Evolutionary conservation across 2,888 invertebrate species (phyloP).

Genomic region (Steinernema hermaphroditum): DNA sequence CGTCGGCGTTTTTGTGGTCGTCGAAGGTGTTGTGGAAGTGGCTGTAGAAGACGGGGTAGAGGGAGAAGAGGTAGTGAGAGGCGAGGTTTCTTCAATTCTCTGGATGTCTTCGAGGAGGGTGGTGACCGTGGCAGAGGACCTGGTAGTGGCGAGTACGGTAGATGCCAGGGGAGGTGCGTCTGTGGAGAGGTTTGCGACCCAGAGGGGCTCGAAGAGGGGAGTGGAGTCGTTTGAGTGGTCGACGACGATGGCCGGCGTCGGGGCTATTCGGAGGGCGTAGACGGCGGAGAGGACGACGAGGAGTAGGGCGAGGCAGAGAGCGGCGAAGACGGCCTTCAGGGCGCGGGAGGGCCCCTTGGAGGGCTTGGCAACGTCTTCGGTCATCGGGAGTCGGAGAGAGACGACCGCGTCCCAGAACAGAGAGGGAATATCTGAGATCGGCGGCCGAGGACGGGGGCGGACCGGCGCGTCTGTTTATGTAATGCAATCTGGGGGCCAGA

Average conservation of each 20-base stretch:
- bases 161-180: not conserved
- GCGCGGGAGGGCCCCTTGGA: not conserved
- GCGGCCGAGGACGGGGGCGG: conserved; percentile 4
- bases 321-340: conserved; percentile 1
- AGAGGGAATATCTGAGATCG: conserved; percentile 23
- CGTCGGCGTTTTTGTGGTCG: conserved; percentile 9
- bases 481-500: conserved; percentile 30
- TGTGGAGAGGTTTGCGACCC: not conserved
- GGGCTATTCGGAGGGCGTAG: not conserved
- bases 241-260: not conserved
- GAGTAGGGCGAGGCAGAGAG: conserved; percentile 4
- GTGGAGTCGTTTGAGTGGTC: not conserved
- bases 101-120: not conserved
- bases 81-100: not conserved
- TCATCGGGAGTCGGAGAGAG: not conserved
- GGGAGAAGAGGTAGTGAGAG: not conserved
- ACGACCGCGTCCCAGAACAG: not conserved
- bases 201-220: not conserved
- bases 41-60: not conserved
- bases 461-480: conserved; percentile 29
- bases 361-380: conserved; percentile 8
- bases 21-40: not conserved
- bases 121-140: not conserved
- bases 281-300: conserved; percentile 12
- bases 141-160: not conserved